Conservation (phyloP, 1,140 invertebrate genomes). For the Orussus abietinus region DNA sequence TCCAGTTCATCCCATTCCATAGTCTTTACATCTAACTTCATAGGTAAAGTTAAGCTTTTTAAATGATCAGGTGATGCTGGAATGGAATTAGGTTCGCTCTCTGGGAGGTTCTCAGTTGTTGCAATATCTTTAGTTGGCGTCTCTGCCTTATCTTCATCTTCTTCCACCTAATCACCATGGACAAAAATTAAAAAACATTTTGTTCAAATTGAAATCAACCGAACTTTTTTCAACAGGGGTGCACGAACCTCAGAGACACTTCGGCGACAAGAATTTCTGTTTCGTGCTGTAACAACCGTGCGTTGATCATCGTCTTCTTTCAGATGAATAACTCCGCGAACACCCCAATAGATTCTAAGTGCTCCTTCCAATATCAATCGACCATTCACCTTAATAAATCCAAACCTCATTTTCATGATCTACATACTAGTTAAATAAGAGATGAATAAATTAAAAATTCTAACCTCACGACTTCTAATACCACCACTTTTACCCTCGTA, state of each 20-base stretch:
- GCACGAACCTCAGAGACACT: constrained; percentile 41
- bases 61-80: constrained; percentile 55
- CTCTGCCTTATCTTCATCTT: constrained; percentile 35
- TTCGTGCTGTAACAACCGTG: constrained; percentile 66
- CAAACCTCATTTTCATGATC: constrained; percentile 6
- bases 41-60: constrained; percentile 62
- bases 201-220: constrained; percentile 4
- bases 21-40: constrained; percentile 64
- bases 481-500: constrained; percentile 76
- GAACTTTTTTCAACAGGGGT: constrained; percentile 4
- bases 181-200: neutral
- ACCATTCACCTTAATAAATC: constrained; percentile 62
- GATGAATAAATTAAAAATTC: constrained; percentile 8
- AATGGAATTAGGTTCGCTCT: constrained; percentile 39
- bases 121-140: constrained; percentile 26
- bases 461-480: constrained; percentile 68
- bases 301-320: constrained; percentile 84
- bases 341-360: constrained; percentile 80
- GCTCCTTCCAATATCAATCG: constrained; percentile 75
- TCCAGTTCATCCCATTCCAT: constrained; percentile 69
- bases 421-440: constrained; percentile 3
- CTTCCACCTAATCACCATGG: constrained; percentile 34
- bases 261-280: constrained; percentile 64
- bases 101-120: constrained; percentile 26
- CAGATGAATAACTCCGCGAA: constrained; percentile 77